phyloP scores from a whole-genome alignment of 2,888 invertebrate genomes.

The Crocallis elinguaria region DNA sequence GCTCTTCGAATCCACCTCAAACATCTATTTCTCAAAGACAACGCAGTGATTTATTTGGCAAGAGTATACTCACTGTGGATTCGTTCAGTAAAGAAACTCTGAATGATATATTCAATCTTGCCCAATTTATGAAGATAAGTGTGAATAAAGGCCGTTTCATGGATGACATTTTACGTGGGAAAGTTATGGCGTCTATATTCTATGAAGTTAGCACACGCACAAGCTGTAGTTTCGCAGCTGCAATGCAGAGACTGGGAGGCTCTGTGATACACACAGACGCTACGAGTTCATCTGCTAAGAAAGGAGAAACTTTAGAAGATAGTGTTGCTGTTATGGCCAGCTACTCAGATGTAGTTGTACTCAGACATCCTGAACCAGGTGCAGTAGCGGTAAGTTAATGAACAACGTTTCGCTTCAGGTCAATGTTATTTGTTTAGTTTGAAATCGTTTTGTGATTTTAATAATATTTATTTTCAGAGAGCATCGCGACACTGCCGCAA shows the following conservation, averaged over 20 bases:
- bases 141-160: conserved; percentile 93
- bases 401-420: background rate
- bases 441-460: no score
- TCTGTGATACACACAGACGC: conserved; percentile 96
- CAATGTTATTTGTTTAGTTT: no score
- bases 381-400: conserved; percentile 93
- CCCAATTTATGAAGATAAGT: conserved; percentile 92
- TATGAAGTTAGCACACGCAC: conserved; percentile 99
- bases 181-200: conserved; percentile 98
- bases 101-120: conserved; percentile 97
- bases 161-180: conserved; percentile 95
- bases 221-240: conserved; percentile 97
- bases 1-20: conserved; percentile 78
- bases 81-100: conserved; percentile 95
- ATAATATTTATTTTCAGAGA: conserved; percentile 79
- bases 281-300: conserved; percentile 95
- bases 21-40: conserved; percentile 73
- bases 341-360: conserved; percentile 96
- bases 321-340: conserved; percentile 94
- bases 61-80: conserved; percentile 93
- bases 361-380: conserved; percentile 96
- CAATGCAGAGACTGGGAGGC: conserved; percentile 98
- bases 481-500: conserved; percentile 93
- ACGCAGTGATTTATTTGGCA: conserved; percentile 84
- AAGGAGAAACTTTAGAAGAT: conserved; percentile 98